Evolutionary conservation across 2,888 invertebrate genomes (phyloP), one percentile per base, ranked within the genome.

Genomic region (Hofmannophila pseudospretella): DNA sequence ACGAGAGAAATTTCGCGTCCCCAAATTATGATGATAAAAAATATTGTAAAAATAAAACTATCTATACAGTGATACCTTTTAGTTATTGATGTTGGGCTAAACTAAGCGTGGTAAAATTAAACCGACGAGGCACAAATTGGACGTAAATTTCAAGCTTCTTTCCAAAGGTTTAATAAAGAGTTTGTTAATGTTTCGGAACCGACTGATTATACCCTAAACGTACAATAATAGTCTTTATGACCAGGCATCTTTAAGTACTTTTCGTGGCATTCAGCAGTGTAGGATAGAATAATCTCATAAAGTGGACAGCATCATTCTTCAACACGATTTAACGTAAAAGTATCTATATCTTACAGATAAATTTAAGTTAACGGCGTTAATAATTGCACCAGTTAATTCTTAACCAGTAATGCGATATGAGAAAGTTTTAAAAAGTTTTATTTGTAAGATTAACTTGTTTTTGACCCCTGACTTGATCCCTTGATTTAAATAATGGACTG

Each of bases 291-390:
- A 44, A 55, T 59, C 51, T 49, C 34, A 41, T 23, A 29, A n/a
- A 46, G 43, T 39, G 48, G 41, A 52, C 51, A 41, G 46, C 37
- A 38, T 49, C 58, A 70, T 69, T 63, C 55, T 67, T 68, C 72
- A 71, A 50, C 53, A 48, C 44, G 52, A 51, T 60, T 59, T 60
- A 63, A n/a, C 67, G 71, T 63, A 61, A 69, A 66, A 64, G 57
- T 65, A 67, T 60, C 66, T 74, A 67, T 60, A 67, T 68, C 57
- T 56, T 50, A 44, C 34, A 41, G 49, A 40, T 11, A 8, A 51
- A 51, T 57, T 55, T 55, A 52, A 47, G 42, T 46, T 47, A 42
- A 39, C 43, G 31, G 49, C 49, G 57, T 55, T 63, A 60, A 64
- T 64, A 60, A 64, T 64, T 58, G 54, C 42, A 43, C 39, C 41